phyloP scores from a whole-genome alignment of 2,113 vertebrate genomes.

The Eubucco bourcierii region DNA sequence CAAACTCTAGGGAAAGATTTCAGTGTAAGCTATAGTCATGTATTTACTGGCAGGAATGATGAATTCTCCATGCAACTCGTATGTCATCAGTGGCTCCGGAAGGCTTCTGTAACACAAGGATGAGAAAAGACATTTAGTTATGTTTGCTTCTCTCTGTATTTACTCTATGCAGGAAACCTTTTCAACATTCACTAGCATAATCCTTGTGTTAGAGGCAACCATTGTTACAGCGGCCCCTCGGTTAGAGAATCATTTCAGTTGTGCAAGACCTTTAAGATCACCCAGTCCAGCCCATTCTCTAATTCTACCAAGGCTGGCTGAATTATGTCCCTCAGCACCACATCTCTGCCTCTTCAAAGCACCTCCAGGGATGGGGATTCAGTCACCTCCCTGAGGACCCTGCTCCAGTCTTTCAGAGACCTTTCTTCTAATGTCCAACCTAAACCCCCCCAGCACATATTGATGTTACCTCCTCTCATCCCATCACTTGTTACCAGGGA shows the following conservation, averaged over 20 bases:
- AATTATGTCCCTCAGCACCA: too few species aligned
- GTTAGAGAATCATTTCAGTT: neutral
- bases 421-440: too few species aligned
- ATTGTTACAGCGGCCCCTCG: neutral
- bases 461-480: too few species aligned
- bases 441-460: too few species aligned
- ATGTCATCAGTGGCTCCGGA: conserved; percentile 97
- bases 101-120: conserved; percentile 86
- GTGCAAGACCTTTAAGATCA: too few species aligned
- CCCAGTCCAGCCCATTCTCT: too few species aligned
- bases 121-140: neutral
- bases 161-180: conserved; percentile 4
- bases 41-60: conserved; percentile 93
- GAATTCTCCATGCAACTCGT: conserved; percentile 93
- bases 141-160: neutral
- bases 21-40: neutral
- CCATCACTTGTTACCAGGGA: too few species aligned
- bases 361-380: too few species aligned
- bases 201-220: neutral
- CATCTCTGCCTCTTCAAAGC: too few species aligned
- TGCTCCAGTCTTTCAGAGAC: too few species aligned
- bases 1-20: neutral
- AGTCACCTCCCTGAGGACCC: too few species aligned
- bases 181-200: neutral
- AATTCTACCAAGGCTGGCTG: too few species aligned